Evolutionary conservation across 2,113 vertebrate genomes (phyloP).

Genomic region (Lanius ludovicianus): DNA sequence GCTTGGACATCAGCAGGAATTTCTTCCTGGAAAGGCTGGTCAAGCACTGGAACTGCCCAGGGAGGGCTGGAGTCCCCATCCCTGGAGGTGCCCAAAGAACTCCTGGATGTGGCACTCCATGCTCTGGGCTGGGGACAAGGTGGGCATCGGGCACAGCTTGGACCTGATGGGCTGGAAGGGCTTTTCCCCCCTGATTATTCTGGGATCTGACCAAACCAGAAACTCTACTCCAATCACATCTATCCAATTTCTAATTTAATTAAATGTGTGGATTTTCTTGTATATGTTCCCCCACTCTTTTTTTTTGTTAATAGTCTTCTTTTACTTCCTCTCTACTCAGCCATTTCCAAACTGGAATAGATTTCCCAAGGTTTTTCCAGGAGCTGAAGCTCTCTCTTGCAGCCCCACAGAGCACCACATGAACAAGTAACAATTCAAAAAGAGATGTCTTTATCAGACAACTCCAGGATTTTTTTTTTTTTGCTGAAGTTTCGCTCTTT

Average conservation of each 20-base stretch:
- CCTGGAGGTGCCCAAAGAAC: neutral
- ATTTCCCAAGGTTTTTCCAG: neutral
- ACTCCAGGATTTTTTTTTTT: neutral
- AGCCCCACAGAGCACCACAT: accelerated
- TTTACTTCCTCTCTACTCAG: neutral
- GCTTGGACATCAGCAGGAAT: accelerated
- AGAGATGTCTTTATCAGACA: neutral
- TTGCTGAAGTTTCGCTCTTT: neutral
- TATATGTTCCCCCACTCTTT: no score
- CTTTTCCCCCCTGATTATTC: neutral
- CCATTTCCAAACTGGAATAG: neutral
- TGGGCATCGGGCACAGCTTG: accelerated
- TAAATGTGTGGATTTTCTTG: neutral
- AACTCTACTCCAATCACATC: neutral
- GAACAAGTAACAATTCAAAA: neutral
- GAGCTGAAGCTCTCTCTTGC: neutral
- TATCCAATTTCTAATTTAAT: neutral
- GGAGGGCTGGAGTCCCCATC: neutral
- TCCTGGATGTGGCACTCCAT: accelerated
- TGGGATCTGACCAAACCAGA: neutral
- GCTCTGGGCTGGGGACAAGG: neutral
- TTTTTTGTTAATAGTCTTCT: neutral
- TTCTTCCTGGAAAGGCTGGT: accelerated
- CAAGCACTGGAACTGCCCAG: neutral
- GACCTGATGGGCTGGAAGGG: accelerated